Base-by-base conservation (phyloP, 2,797 vertebrate genomes). In the Scyliorhinus canicula region DNA sequence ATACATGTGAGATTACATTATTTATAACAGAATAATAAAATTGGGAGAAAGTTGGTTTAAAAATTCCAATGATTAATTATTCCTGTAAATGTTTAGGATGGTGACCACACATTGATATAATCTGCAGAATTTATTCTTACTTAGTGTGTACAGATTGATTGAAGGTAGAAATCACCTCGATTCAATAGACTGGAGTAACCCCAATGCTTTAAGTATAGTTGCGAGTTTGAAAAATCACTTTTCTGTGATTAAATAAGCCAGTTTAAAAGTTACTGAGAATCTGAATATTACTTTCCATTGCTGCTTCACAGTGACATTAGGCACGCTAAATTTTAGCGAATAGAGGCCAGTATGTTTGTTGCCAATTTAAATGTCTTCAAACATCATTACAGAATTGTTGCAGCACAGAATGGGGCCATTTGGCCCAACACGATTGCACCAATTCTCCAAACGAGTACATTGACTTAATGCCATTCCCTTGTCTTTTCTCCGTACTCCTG, bases 1-100 rank as follows among this genome's bases (percentile, higher is more conserved):
- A 65, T 44, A 11, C 31, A 28, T 63, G 12, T 44, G 60, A 93
- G n/a, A 93, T 93, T 65, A 65, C 90, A 44, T 93, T 40, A 93
- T 93, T 63, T 8, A 63, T 65, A 40, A 2, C 31, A 40, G 60
- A 63, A 93, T 44, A 93, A 65, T n/a, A 63, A 93, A 65, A 93
- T 40, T 91, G 52, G 19, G n/a, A 24, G 88, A n/a, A 91, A 40
- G 35, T 26, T 65, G n/a, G 35, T 40, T 91, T 65, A 40, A 44
- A 91, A n/a, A 65, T 63, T 93, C 19, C 90, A 67, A 12, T 65
- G 35, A 93, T 65, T 14, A 93, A 93, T 65, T 65, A 93, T 93
- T 93, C 24, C 90, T 44, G 28, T 67, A 65, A 93, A 93, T 44
- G 88, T 7, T 40, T 50, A 28, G n/a, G 57, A 24, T 19, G 21